phyloP scores from a whole-genome alignment of 2,888 invertebrate genomes.

The Digitonthophagus gazella region DNA sequence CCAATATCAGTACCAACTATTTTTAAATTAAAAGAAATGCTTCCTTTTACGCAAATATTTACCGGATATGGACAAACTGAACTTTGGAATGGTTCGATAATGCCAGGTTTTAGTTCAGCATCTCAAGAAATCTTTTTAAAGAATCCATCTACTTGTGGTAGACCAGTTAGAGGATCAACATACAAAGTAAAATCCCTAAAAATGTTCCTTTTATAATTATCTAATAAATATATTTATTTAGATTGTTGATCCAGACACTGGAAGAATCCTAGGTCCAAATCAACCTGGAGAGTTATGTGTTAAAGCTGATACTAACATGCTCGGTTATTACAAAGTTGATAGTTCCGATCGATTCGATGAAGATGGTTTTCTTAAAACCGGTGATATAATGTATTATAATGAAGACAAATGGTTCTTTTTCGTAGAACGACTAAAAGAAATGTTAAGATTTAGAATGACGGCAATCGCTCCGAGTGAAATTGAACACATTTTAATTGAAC shows the following conservation, averaged over 20 bases:
- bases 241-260: slow-evolving; percentile 45
- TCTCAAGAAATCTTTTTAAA: neutral
- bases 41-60: neutral
- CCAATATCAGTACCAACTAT: slow-evolving; percentile 35
- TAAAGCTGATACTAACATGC: too few species aligned
- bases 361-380: too few species aligned
- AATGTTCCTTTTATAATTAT: neutral
- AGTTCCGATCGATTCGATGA: slow-evolving; percentile 46
- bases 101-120: neutral
- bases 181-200: slow-evolving; percentile 14
- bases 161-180: slow-evolving; percentile 39
- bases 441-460: slow-evolving; percentile 54
- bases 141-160: slow-evolving; percentile 32
- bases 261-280: slow-evolving; percentile 50
- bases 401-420: too few species aligned
- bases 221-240: neutral
- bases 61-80: slow-evolving; percentile 48
- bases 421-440: slow-evolving; percentile 54
- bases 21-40: neutral
- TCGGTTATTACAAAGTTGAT: slow-evolving; percentile 37
- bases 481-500: too few species aligned
- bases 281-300: too few species aligned
- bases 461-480: slow-evolving; percentile 50
- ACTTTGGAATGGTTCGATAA: slow-evolving; percentile 32
- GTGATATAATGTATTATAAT: slow-evolving; percentile 55